Evolutionary conservation across 2,113 vertebrate genomes (phyloP).

Genomic region (Dicerorhinus sumatrensis): DNA sequence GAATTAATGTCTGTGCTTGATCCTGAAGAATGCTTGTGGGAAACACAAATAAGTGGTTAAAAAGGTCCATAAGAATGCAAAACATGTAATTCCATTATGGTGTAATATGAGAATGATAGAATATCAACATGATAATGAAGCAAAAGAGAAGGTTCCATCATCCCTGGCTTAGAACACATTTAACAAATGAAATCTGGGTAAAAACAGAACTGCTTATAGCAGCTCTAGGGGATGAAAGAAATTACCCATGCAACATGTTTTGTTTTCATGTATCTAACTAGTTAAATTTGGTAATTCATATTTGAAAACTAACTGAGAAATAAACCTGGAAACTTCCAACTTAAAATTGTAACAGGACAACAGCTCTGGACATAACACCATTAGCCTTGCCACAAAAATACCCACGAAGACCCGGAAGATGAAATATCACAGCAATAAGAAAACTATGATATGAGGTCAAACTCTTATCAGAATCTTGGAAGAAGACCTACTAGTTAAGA

Average conservation of each 20-base stretch:
- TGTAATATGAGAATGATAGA: background rate
- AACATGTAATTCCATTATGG: constrained; percentile 6
- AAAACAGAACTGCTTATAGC: constrained; percentile 25
- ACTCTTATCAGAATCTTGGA: background rate
- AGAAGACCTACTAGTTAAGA: constrained; percentile 12
- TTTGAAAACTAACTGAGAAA: constrained; percentile 58
- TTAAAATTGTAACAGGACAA: background rate
- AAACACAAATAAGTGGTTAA: constrained; percentile 43
- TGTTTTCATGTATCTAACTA: background rate
- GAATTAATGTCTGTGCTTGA: constrained; percentile 42
- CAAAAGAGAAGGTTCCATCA: constrained; percentile 14
- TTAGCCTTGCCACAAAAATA: background rate
- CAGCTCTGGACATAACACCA: background rate
- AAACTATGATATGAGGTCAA: constrained; percentile 33
- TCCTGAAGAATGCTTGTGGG: constrained; percentile 26
- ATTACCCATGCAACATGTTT: background rate
- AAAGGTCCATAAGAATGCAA: constrained; percentile 60
- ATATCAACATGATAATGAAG: constrained; percentile 30
- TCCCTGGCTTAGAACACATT: constrained; percentile 2
- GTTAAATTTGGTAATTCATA: background rate
- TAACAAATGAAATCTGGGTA: constrained; percentile 38
- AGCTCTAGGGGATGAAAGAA: constrained; percentile 30
- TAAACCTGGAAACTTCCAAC: background rate
- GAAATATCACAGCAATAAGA: background rate
- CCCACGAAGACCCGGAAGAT: background rate